Base-by-base conservation (phyloP, 2,797 vertebrate species). In the Myripristis jacobus region DNA sequence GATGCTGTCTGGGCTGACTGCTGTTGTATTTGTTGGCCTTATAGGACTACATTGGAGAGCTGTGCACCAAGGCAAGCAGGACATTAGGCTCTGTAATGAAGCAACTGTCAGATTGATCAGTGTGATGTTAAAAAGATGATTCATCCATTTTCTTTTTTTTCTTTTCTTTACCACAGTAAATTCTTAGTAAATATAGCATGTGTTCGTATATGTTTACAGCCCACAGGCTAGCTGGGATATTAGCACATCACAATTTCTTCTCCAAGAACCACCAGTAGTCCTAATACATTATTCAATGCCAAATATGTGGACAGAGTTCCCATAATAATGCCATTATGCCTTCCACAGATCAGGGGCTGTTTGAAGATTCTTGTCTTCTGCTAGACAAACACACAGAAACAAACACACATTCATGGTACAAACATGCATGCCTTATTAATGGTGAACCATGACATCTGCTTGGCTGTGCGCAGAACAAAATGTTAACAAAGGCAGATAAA, bases 201-300 rank as follows among this genome's bases (percentile, higher is more conserved):
- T 48, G 4, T n/a, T n/a, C n/a, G n/a, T n/a, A 11, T 31, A 34
- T 36, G 58, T 4, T 4, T 25, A 18, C 43, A 60, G n/a, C 55
- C 44, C 12, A 54, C n/a, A 57, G 54, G 16, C 10, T 31, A 27
- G 58, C 21, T 65, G 52, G 41, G 22, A 46, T 56, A 36, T 60
- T 71, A 44, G 18, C 41, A 50, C 22, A 79, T 59, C 59, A 54
- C 27, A 0, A 85, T 58, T 55, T 13, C 10, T 56, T 69, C 36
- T 73, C 24, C 0, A 31, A 64, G 68, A 54, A 61, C 31, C 2
- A 22, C 48, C 15, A 59, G 61, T 51, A 13, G 57, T 48, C 19
- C 41, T 71, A 61, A 59, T 74, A 41, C 60, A 82, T 77, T 73
- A 81, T 81, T 79, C 43, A 81, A 66, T 29, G 21, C 43, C 60